Evolutionary conservation across 2,113 vertebrate genomes (phyloP).

Genomic region (Plecturocebus donacophilus): DNA sequence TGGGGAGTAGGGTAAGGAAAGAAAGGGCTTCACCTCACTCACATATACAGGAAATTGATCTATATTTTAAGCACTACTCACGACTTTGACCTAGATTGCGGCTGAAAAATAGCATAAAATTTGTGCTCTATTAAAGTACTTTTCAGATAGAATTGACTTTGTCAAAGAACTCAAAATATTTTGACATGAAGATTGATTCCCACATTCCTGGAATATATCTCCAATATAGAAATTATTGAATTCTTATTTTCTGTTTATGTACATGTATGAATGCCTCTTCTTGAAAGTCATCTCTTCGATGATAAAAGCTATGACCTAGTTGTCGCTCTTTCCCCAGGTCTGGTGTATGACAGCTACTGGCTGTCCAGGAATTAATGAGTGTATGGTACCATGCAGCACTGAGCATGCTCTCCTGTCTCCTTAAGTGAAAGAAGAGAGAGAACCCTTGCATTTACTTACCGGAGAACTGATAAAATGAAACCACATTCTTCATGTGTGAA

Average conservation of each 20-base stretch:
- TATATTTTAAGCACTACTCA: neutral
- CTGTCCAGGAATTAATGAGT: neutral
- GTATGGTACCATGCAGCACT: neutral
- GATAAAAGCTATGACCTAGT: neutral
- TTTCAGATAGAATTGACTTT: neutral
- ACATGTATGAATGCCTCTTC: neutral
- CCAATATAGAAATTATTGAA: neutral
- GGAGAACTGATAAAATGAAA: neutral
- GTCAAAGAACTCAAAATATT: neutral
- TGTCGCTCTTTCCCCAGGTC: neutral
- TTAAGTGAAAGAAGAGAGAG: neutral
- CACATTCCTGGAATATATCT: neutral
- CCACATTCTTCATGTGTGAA: neutral
- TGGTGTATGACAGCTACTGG: neutral
- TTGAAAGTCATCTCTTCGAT: neutral
- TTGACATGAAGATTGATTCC: neutral
- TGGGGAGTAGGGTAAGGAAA: neutral
- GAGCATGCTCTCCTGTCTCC: neutral
- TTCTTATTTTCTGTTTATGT: neutral
- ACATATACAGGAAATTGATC: neutral
- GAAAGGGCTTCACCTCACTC: neutral
- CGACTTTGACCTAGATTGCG: neutral
- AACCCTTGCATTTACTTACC: neutral
- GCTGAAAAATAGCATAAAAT: neutral
- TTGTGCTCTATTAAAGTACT: neutral